Evolutionary conservation across 2,113 vertebrate genomes (phyloP).

Genomic region (Psilopsiagon aymara): DNA sequence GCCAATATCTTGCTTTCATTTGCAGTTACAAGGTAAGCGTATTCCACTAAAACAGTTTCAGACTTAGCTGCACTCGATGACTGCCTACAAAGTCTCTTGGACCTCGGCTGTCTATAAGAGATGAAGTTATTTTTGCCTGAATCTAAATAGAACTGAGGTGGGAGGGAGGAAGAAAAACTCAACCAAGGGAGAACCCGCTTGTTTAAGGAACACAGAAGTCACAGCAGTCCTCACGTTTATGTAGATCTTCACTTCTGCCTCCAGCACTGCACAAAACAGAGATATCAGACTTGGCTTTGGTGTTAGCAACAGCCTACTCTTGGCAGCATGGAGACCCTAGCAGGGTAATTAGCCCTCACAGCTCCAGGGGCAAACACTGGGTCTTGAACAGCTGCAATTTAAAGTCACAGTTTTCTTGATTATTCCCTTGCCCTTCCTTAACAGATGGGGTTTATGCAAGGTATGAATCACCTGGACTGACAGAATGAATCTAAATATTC

Average conservation of each 20-base stretch:
- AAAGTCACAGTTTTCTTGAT: slow-evolving; percentile 26
- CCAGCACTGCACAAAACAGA: not conserved
- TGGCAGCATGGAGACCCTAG: not conserved
- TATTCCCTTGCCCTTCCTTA: slow-evolving; percentile 24
- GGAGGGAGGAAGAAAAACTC: not conserved
- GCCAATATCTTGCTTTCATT: not conserved
- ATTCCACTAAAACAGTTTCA: not conserved
- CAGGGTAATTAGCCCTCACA: slow-evolving; percentile 18
- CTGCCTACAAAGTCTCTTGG: not conserved
- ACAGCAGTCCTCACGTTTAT: not conserved
- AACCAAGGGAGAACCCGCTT: not conserved
- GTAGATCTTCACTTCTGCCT: not conserved
- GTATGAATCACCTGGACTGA: slow-evolving; percentile 42
- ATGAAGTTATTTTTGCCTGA: not conserved
- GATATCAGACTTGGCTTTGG: not conserved
- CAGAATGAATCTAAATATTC: slow-evolving; percentile 26
- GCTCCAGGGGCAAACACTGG: slow-evolving; percentile 9
- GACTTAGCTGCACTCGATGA: not conserved
- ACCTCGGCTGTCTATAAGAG: not conserved
- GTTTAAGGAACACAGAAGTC: not conserved
- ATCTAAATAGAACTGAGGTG: not conserved
- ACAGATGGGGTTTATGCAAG: slow-evolving; percentile 49
- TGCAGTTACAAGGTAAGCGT: not conserved
- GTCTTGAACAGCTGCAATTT: slow-evolving; percentile 29
- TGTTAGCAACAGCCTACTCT: not conserved